phyloP scores from a whole-genome alignment of 2,797 vertebrate genomes.

The Anabas testudineus region DNA sequence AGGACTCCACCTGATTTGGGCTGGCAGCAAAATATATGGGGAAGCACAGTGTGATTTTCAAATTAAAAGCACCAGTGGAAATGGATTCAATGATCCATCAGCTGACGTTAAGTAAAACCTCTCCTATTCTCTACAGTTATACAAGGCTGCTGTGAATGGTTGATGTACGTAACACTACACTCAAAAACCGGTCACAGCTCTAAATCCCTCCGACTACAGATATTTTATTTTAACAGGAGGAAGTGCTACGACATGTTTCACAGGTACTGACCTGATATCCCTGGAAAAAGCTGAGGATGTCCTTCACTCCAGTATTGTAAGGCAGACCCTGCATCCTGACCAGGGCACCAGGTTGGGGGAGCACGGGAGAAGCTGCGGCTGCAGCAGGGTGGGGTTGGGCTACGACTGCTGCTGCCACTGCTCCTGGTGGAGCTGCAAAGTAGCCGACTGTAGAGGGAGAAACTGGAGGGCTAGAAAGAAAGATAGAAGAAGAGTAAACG shows the following conservation, averaged over 20 bases:
- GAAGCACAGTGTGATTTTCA: constrained; percentile 39
- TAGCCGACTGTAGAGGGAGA: constrained; percentile 94
- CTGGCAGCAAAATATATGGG: constrained; percentile 64
- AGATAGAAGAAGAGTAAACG: background rate
- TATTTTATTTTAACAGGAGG: too few species aligned
- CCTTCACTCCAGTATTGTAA: constrained; percentile 94
- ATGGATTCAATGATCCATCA: background rate
- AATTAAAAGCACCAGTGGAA: constrained; percentile 6
- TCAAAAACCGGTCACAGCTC: too few species aligned
- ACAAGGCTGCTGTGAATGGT: background rate
- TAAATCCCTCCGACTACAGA: too few species aligned
- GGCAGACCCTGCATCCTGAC: constrained; percentile 97
- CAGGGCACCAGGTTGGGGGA: constrained; percentile 90
- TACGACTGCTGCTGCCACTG: constrained; percentile 87
- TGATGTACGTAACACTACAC: background rate
- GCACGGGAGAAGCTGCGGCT: constrained; percentile 79
- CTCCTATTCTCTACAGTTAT: too few species aligned
- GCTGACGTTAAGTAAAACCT: too few species aligned
- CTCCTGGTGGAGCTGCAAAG: constrained; percentile 89
- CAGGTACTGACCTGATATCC: constrained; percentile 92
- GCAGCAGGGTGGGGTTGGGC: constrained; percentile 80
- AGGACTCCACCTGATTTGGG: constrained; percentile 70
- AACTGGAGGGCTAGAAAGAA: constrained; percentile 89
- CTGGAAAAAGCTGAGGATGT: constrained; percentile 97
- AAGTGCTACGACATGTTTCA: background rate